Conservation (phyloP, 2,888 invertebrate genomes). For the Diloba caeruleocephala region DNA sequence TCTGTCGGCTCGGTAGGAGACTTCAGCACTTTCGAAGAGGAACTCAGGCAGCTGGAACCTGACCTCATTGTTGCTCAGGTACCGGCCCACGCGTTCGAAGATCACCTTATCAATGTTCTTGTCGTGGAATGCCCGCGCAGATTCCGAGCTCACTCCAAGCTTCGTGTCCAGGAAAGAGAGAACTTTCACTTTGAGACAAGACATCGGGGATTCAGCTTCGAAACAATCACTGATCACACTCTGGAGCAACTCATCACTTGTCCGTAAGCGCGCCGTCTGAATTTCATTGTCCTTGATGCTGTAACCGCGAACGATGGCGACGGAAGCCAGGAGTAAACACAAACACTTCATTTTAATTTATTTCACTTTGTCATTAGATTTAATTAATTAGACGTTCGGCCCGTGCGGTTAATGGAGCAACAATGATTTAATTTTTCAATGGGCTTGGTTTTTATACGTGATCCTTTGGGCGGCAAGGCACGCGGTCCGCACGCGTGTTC, state of each 20-base stretch:
- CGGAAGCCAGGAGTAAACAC: conserved; percentile 86
- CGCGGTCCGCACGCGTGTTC: conserved; percentile 75
- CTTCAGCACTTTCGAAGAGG: conserved; percentile 91
- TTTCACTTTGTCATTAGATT: conserved; percentile 82
- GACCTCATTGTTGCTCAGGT: conserved; percentile 93
- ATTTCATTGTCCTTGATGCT: conserved; percentile 89
- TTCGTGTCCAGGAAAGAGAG: conserved; percentile 93
- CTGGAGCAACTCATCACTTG: conserved; percentile 92
- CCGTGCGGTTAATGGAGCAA: conserved; percentile 85
- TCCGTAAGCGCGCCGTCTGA: conserved; percentile 87
- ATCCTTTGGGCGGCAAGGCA: conserved; percentile 88
- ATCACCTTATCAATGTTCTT: conserved; percentile 93
- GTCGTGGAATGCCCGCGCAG: conserved; percentile 89
- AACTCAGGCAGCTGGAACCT: conserved; percentile 92
- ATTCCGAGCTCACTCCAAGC: conserved; percentile 90
- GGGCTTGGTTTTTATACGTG: conserved; percentile 91
- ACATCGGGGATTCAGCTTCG: conserved; percentile 90
- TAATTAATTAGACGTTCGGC: conserved; percentile 83
- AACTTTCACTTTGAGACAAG: conserved; percentile 93
- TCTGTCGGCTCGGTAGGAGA: conserved; percentile 91
- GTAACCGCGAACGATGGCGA: conserved; percentile 82
- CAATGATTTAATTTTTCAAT: conserved; percentile 89
- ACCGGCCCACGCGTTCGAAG: conserved; percentile 91
- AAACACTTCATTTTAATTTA: conserved; percentile 84
- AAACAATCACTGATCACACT: conserved; percentile 93